These are phyloP conservation scores for Enteromius anoplus DNA, from an alignment of 2,797 vertebrate species.

Conservation along the genomic window DNA sequence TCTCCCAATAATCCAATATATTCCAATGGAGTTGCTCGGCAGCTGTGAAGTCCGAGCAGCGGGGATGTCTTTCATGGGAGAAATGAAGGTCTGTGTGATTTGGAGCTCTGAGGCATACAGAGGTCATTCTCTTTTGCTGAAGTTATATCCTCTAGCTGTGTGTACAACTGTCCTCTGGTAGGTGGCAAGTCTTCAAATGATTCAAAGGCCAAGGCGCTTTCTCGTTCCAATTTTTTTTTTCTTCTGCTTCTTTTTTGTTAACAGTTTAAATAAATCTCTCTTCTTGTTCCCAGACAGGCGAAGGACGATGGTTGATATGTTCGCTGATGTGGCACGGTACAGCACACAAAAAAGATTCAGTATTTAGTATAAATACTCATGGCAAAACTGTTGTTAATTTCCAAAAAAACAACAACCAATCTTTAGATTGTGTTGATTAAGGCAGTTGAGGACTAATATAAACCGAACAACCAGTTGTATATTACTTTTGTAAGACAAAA, in stretches of 20 bases:
- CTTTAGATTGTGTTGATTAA: neutral
- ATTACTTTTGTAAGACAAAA: neutral
- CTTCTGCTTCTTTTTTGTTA: slow-evolving; percentile 54
- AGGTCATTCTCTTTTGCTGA: slow-evolving; percentile 83
- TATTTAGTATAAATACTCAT: slow-evolving; percentile 24
- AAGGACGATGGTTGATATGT: slow-evolving; percentile 56
- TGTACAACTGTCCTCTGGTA: slow-evolving; percentile 82
- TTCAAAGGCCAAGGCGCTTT: slow-evolving; percentile 72
- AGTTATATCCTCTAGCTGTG: slow-evolving; percentile 86
- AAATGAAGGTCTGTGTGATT: slow-evolving; percentile 84
- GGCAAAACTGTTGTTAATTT: neutral
- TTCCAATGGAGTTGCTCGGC: slow-evolving; percentile 78
- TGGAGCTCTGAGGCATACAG: slow-evolving; percentile 79
- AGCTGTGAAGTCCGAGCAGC: slow-evolving; percentile 85
- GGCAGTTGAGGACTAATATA: neutral
- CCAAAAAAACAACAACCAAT: too few relatives aligned
- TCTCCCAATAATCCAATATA: slow-evolving; percentile 92
- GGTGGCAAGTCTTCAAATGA: slow-evolving; percentile 74
- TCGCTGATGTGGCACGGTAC: slow-evolving; percentile 17
- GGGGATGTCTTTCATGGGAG: slow-evolving; percentile 84
- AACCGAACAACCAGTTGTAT: neutral
- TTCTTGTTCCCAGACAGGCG: slow-evolving; percentile 32
- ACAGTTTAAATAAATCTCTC: slow-evolving; percentile 56
- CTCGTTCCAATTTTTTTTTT: slow-evolving; percentile 65
- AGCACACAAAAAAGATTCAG: neutral